Evolutionary conservation across 1,140 invertebrate species (phyloP).

Genomic region (Propsilocerus akamusi): DNA sequence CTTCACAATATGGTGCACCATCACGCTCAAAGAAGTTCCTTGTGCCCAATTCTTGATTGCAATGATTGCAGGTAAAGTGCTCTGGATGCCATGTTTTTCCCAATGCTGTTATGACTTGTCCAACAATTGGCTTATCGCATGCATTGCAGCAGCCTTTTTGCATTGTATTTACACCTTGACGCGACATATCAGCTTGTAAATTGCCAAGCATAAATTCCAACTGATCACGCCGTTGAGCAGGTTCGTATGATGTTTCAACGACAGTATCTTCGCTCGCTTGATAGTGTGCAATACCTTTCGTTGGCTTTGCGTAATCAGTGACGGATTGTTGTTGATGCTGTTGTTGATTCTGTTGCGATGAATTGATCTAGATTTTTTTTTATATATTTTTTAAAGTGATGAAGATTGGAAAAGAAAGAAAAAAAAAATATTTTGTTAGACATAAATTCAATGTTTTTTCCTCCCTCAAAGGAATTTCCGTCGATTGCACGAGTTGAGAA

Average conservation of each 20-base stretch:
- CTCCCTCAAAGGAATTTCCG: too few species aligned
- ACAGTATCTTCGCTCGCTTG: conserved; percentile 27
- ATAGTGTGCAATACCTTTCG: conserved; percentile 32
- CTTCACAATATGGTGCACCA: conserved; percentile 91
- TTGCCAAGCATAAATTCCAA: conserved; percentile 88
- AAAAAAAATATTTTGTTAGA: too few species aligned
- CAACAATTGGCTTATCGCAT: conserved; percentile 95
- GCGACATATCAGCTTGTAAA: conserved; percentile 85
- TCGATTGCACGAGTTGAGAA: too few species aligned
- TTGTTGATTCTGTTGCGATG: conserved; percentile 13
- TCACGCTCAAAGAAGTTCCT: conserved; percentile 98
- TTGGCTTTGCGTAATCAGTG: conserved; percentile 54
- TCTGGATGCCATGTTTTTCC: conserved; percentile 99
- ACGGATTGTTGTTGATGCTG: conserved; percentile 34
- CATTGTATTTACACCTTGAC: conserved; percentile 91
- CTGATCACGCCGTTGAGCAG: conserved; percentile 30
- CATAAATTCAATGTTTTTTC: too few species aligned
- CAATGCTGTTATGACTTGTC: conserved; percentile 82
- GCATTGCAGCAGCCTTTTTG: conserved; percentile 96
- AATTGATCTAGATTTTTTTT: conserved; percentile 29
- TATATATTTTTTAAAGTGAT: not conserved
- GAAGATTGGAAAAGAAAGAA: not conserved
- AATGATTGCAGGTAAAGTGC: conserved; percentile 95
- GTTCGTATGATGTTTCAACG: conserved; percentile 17
- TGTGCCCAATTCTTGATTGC: conserved; percentile 89